A percentile compares a stretch with the other conserved stretches of the same genome.
Evolutionary conservation across 64 coral and sea anemone genomes (phyloP).

Genomic region (Dendrophyllia cribrosa): DNA sequence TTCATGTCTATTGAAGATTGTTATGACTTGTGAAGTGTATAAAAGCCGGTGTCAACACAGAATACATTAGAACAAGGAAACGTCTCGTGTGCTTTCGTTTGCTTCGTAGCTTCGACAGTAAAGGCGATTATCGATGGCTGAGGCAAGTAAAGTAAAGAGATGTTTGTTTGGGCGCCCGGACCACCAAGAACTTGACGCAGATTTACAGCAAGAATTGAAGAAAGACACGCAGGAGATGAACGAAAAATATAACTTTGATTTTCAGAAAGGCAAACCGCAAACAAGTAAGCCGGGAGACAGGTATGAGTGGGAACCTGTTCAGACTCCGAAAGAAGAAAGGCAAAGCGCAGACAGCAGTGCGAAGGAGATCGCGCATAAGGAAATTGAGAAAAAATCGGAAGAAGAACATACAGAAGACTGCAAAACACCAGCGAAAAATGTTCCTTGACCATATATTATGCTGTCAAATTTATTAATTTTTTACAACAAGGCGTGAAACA

Average conservation of each 20-base stretch:
- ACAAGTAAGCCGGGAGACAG: background rate
- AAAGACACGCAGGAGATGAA: slow-evolving; percentile 14
- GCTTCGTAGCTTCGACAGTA: background rate
- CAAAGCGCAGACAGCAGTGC: too few relatives aligned
- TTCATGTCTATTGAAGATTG: background rate
- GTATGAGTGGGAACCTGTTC: background rate
- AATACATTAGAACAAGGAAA: background rate
- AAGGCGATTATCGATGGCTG: background rate
- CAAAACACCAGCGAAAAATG: background rate
- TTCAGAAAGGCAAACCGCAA: background rate
- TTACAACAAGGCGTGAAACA: too few relatives aligned
- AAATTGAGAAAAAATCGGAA: background rate
- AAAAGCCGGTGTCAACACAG: background rate
- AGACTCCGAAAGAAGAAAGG: background rate
- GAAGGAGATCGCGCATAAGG: background rate
- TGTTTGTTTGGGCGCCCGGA: slow-evolving; percentile 14
- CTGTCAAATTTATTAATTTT: too few relatives aligned
- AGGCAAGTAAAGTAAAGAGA: slow-evolving; percentile 7
- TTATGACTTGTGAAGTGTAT: background rate
- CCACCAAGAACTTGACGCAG: background rate
- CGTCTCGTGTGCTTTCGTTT: too few relatives aligned
- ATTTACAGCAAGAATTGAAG: background rate
- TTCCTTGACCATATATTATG: background rate
- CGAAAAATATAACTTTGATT: slow-evolving; percentile 29
- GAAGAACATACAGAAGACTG: background rate